Evolutionary conservation across 2,797 vertebrate species (phyloP).

Genomic region (Sitta carolinensis): DNA sequence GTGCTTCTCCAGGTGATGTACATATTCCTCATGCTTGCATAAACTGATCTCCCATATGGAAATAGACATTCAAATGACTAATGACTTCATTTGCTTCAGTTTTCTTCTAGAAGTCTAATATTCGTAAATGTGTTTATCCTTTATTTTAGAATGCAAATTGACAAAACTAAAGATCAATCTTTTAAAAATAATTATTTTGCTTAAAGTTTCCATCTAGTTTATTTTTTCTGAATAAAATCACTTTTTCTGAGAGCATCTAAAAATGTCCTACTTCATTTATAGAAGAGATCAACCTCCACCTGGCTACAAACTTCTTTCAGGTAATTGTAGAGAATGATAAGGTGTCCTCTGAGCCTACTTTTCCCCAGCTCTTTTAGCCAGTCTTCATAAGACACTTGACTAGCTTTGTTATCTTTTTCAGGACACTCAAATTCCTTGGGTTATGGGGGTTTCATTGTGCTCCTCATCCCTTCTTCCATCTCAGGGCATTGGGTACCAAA

Average conservation of each 20-base stretch:
- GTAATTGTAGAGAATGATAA: neutral
- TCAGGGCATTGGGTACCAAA: neutral
- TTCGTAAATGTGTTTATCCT: neutral
- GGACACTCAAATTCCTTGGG: neutral
- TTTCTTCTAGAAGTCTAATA: neutral
- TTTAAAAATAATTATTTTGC: neutral
- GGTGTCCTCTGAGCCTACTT: neutral
- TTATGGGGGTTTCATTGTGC: neutral
- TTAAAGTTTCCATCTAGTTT: neutral
- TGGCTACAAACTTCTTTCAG: neutral
- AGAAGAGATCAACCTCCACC: neutral
- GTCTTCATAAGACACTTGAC: neutral
- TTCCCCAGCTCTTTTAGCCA: neutral
- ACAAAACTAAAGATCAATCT: neutral
- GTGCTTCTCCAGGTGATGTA: neutral
- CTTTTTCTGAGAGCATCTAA: neutral
- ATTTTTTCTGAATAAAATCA: neutral
- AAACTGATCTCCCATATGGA: neutral
- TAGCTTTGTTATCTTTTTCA: neutral
- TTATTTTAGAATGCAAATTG: neutral
- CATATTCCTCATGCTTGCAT: neutral
- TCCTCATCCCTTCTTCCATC: neutral
- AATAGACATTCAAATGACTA: neutral
- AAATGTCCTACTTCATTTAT: neutral
- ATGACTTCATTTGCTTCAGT: neutral